A percentile compares a stretch with the other conserved stretches of the same genome.
These are phyloP conservation scores for Periparus ater DNA, from an alignment of 2,797 vertebrate species.

Conservation along the genomic window DNA sequence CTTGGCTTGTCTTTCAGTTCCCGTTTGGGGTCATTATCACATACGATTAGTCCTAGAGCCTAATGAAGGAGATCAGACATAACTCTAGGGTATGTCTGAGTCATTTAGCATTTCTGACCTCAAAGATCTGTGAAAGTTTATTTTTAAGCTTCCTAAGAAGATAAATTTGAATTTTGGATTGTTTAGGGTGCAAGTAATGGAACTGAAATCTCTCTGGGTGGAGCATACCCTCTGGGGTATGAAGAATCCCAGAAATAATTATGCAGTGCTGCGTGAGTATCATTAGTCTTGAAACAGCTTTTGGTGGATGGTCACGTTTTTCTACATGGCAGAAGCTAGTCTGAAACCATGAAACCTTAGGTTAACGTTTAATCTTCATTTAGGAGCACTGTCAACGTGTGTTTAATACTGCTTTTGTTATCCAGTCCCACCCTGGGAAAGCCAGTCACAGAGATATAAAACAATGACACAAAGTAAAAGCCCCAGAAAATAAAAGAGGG, in stretches of 20 bases:
- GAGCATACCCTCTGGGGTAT: not conserved
- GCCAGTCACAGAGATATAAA: not conserved
- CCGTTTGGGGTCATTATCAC: not conserved
- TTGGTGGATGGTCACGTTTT: not conserved
- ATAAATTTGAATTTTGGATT: slow-evolving; percentile 25
- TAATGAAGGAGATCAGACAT: slow-evolving; percentile 29
- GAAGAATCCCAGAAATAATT: slow-evolving; percentile 35
- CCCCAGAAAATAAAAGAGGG: not conserved
- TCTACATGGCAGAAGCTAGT: not conserved
- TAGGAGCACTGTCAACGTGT: not conserved
- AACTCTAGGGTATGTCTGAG: slow-evolving; percentile 39
- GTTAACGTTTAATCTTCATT: not conserved
- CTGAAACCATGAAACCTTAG: not conserved
- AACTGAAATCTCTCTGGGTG: not conserved
- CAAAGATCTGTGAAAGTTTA: slow-evolving; percentile 42
- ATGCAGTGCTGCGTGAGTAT: not conserved
- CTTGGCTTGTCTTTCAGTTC: not conserved
- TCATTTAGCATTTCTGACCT: not conserved
- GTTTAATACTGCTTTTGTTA: not conserved
- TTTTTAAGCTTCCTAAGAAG: slow-evolving; percentile 46
- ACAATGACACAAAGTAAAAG: accelerated
- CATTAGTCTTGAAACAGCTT: slow-evolving; percentile 16
- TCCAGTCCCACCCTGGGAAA: not conserved
- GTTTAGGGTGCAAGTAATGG: slow-evolving; percentile 24
- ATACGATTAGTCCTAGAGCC: slow-evolving; percentile 10